phyloP scores from a whole-genome alignment of 2,113 vertebrate genomes.

The Ranitomeya variabilis region DNA sequence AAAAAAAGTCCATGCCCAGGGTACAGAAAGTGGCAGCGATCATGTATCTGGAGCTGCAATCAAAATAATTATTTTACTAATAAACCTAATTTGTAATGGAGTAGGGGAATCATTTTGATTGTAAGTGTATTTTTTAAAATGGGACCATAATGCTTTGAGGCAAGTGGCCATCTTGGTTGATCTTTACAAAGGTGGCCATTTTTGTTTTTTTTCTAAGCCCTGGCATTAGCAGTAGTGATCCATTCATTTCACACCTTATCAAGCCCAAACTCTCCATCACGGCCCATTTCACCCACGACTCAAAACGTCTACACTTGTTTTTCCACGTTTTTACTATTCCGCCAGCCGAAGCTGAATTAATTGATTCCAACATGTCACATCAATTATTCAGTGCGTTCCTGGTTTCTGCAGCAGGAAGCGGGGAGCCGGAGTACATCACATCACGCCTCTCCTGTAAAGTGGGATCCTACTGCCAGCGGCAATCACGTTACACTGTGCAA shows the following conservation, averaged over 20 bases:
- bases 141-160: background rate
- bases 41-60: too few species aligned
- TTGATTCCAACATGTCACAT: constrained; percentile 24
- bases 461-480: background rate
- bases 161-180: background rate
- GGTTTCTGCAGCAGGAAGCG: background rate
- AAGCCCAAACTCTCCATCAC: background rate
- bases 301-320: background rate
- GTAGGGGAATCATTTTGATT: too few species aligned
- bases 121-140: background rate
- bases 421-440: background rate
- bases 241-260: background rate
- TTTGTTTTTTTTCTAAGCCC: background rate
- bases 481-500: background rate
- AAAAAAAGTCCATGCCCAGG: background rate
- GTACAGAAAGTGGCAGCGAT: background rate
- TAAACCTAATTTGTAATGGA: too few species aligned
- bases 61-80: too few species aligned
- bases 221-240: background rate
- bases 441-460: background rate
- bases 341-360: constrained; percentile 13
- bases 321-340: constrained; percentile 7
- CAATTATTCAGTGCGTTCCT: constrained; percentile 8
- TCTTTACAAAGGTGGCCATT: background rate
- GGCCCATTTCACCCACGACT: background rate